Conservation (phyloP, 2,888 invertebrate species). For the Odontomyia ornata region DNA sequence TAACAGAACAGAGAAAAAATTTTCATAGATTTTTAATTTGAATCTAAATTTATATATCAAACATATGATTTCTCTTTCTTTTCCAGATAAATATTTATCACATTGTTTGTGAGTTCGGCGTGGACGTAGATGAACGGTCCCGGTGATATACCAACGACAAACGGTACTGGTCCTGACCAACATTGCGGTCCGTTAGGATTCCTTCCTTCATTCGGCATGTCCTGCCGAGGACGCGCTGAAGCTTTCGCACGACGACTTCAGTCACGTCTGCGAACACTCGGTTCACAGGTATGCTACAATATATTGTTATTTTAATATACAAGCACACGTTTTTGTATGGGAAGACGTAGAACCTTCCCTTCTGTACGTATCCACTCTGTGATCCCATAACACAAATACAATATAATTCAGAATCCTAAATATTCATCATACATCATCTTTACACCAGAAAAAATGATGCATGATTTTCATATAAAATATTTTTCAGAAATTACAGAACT, state of each 20-base stretch:
- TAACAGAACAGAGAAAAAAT: too few species aligned
- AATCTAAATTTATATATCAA: background rate
- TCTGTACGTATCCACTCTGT: too few species aligned
- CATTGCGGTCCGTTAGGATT: slow-evolving; percentile 76
- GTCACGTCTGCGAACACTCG: slow-evolving; percentile 76
- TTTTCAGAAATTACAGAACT: too few species aligned
- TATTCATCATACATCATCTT: too few species aligned
- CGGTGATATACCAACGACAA: slow-evolving; percentile 61
- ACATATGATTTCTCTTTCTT: background rate
- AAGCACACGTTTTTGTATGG: too few species aligned
- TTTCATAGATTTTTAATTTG: too few species aligned
- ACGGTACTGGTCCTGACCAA: slow-evolving; percentile 63
- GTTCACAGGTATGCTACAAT: slow-evolving; percentile 64
- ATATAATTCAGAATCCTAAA: too few species aligned
- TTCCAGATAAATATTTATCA: background rate
- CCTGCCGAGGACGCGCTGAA: slow-evolving; percentile 82
- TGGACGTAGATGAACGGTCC: slow-evolving; percentile 62
- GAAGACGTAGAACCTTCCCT: too few species aligned
- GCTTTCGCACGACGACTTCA: slow-evolving; percentile 82
- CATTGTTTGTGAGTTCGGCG: background rate
- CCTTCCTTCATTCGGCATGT: slow-evolving; percentile 71
- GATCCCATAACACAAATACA: too few species aligned
- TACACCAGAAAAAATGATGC: too few species aligned
- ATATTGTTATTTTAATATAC: too few species aligned
- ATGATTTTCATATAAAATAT: too few species aligned